These are phyloP conservation scores for Puntigrus tetrazona DNA, from an alignment of 2,113 vertebrate genomes.

Conservation along the genomic window DNA sequence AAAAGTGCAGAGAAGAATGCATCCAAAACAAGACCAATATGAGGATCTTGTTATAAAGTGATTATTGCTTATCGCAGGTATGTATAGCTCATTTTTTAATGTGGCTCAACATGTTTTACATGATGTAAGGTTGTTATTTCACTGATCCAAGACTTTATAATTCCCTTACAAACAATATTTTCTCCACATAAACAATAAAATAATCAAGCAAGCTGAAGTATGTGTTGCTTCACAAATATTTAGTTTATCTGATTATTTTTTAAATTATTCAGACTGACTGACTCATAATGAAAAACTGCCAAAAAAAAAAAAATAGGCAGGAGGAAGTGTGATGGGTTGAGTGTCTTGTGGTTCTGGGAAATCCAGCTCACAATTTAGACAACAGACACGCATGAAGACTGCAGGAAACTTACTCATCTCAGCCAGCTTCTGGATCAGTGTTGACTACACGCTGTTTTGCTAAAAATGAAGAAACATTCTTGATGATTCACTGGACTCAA, in stretches of 20 bases:
- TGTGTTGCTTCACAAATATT: background rate
- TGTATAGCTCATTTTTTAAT: background rate
- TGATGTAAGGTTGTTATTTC: background rate
- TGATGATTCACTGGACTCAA: conserved; percentile 40
- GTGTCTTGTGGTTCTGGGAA: background rate
- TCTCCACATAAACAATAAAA: background rate
- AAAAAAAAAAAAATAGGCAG: background rate
- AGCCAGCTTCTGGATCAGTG: conserved; percentile 92
- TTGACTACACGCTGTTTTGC: conserved; percentile 93
- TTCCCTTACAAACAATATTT: background rate
- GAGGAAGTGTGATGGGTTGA: background rate
- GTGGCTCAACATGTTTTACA: background rate
- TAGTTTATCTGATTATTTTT: background rate
- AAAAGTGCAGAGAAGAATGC: background rate
- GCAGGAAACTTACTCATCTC: conserved; percentile 90
- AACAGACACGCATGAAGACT: background rate
- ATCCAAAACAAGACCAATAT: background rate
- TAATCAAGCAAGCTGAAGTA: background rate
- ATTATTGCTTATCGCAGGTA: background rate
- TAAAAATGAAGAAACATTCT: conserved; percentile 61
- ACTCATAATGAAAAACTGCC: background rate
- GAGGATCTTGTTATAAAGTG: background rate
- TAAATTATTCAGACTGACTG: too few relatives aligned
- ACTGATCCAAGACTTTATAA: background rate
- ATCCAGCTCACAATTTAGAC: background rate